Evolutionary conservation across 1,140 invertebrate species (phyloP).

Genomic region (Drosophila lacteicornis): DNA sequence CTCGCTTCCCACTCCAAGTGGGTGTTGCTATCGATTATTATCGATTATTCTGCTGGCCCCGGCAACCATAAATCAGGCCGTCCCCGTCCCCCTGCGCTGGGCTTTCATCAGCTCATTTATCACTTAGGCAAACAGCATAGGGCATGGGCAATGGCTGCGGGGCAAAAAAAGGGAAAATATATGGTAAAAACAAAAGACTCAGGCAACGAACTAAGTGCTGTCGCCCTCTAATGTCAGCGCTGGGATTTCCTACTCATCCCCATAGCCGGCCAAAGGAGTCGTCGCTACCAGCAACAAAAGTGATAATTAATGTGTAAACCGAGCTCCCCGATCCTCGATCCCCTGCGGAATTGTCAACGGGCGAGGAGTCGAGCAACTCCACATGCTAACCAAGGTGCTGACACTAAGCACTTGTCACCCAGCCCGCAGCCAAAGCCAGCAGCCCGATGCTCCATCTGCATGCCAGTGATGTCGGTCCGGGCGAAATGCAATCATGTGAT

Average conservation of each 20-base stretch:
- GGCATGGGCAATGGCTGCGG: conserved; percentile 8
- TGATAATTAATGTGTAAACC: conserved; percentile 83
- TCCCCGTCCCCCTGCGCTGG: not conserved
- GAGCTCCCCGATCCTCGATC: conserved; percentile 37
- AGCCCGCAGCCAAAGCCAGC: conserved; percentile 41
- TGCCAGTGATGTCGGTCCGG: conserved; percentile 33
- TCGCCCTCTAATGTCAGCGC: conserved; percentile 66
- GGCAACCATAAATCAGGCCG: conserved; percentile 65
- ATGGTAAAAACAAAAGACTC: conserved; percentile 70
- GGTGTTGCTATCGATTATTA: conserved; percentile 81
- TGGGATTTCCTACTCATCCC: conserved; percentile 29
- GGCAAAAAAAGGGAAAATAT: conserved; percentile 5
- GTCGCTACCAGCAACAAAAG: conserved; percentile 64
- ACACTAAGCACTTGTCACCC: conserved; percentile 83
- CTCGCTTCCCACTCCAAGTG: conserved; percentile 54
- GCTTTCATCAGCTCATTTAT: conserved; percentile 79
- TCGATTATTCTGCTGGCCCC: conserved; percentile 71
- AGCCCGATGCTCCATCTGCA: conserved; percentile 25
- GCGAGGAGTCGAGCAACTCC: conserved; percentile 31
- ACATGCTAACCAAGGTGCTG: conserved; percentile 80
- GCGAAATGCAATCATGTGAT: conserved; percentile 2
- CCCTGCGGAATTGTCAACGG: conserved; percentile 71
- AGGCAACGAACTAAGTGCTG: conserved; percentile 63
- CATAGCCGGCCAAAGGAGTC: conserved; percentile 9
- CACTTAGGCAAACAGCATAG: conserved; percentile 57